Evolutionary conservation across 53 echinoderm and acorn worm genomes (phyloP).

Genomic region (Arbacia lixula): DNA sequence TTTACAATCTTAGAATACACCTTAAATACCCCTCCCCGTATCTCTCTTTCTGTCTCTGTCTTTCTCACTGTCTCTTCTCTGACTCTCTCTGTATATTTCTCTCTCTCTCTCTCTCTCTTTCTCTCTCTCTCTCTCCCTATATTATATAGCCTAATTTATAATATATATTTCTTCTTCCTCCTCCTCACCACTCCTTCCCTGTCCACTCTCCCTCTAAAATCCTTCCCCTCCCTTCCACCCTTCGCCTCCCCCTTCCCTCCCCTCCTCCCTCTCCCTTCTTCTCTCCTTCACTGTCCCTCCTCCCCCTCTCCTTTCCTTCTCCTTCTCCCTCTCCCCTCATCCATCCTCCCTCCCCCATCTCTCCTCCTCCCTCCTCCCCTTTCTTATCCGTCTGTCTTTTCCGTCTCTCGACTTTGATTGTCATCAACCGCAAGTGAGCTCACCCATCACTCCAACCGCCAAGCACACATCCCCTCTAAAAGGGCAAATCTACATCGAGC

Average conservation of each 20-base stretch:
- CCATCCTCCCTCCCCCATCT: not conserved
- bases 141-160: no score
- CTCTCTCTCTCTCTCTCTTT: not conserved
- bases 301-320: not conserved
- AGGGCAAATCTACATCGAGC: no score
- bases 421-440: no score
- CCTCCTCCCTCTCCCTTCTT: not conserved
- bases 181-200: not conserved
- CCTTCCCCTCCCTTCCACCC: not conserved
- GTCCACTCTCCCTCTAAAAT: not conserved
- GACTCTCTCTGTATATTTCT: not conserved
- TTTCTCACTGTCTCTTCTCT: not conserved
- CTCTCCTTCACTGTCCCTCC: not conserved
- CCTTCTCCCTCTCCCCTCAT: not conserved
- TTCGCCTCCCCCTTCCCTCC: not conserved
- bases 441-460: no score
- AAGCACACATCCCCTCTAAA: no score
- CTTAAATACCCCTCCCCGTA: not conserved
- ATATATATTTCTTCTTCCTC: no score
- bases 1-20: no score
- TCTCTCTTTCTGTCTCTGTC: not conserved
- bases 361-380: no score
- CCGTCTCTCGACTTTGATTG: no score
- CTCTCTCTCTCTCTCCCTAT: not conserved
- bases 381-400: no score